Conservation (phyloP, 2,888 invertebrate species). For the Myathropa florea region DNA sequence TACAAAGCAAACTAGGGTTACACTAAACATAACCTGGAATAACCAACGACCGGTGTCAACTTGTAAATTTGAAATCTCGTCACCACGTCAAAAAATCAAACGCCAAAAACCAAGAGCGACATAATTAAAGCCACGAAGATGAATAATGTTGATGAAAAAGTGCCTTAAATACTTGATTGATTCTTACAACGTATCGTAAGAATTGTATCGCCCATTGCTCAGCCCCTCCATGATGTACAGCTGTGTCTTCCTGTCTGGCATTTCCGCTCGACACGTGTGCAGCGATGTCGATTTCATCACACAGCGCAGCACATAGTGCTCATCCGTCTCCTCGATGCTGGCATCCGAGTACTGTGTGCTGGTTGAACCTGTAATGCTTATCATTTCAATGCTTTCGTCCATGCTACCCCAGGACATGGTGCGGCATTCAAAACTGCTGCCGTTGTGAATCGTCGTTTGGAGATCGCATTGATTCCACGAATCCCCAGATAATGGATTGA, state of each 20-base stretch:
- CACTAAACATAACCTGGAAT: no score
- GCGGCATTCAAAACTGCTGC: constrained; percentile 72
- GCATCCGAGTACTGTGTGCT: constrained; percentile 61
- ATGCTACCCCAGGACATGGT: constrained; percentile 73
- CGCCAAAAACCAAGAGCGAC: no score
- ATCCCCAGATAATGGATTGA: constrained; percentile 62
- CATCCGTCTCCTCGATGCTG: constrained; percentile 65
- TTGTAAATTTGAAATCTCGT: no score
- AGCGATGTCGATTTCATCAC: constrained; percentile 65
- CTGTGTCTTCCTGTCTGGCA: constrained; percentile 72
- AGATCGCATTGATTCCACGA: constrained; percentile 72
- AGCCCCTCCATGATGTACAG: constrained; percentile 73
- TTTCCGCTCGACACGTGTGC: constrained; percentile 72
- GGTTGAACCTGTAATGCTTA: constrained; percentile 69
- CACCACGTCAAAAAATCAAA: no score
- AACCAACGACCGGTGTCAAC: no score
- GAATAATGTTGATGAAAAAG: no score
- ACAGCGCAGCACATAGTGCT: constrained; percentile 68
- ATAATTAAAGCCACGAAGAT: no score
- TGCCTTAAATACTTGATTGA: no score
- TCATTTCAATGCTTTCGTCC: constrained; percentile 72
- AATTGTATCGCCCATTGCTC: constrained; percentile 72
- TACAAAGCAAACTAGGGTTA: no score
- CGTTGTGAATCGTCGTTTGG: constrained; percentile 70
- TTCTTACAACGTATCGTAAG: constrained; percentile 74